Evolutionary conservation across 2,888 invertebrate species (phyloP).

Genomic region (Agriopis marginaria): DNA sequence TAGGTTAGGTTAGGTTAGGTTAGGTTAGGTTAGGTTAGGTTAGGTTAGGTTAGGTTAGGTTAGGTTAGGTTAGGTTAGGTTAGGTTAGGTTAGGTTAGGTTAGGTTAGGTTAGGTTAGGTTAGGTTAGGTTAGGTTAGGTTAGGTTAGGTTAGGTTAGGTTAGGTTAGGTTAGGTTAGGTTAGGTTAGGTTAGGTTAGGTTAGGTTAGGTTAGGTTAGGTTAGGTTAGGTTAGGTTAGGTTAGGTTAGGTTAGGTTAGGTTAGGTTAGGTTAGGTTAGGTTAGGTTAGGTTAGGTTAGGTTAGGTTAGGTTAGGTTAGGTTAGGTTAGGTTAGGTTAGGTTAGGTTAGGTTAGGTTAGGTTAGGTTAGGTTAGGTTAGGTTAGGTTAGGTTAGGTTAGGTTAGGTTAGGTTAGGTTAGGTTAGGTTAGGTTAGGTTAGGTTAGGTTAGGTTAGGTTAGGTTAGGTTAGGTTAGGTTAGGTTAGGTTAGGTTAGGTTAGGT

Average conservation of each 20-base stretch:
- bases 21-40: conserved; percentile 10
- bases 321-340: conserved; percentile 30
- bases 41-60: conserved; percentile 33
- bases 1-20: conserved; percentile 13
- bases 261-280: conserved; percentile 44
- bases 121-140: conserved; percentile 24
- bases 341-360: conserved; percentile 39
- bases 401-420: conserved; percentile 24
- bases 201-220: conserved; percentile 43
- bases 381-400: conserved; percentile 23
- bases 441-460: conserved; percentile 40
- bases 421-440: conserved; percentile 40
- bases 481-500: conserved; percentile 39
- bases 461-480: conserved; percentile 40
- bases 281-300: conserved; percentile 48
- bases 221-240: conserved; percentile 40
- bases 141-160: conserved; percentile 38
- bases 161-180: conserved; percentile 21
- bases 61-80: conserved; percentile 29
- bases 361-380: conserved; percentile 35
- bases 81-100: conserved; percentile 5
- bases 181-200: conserved; percentile 40
- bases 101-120: not conserved
- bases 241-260: conserved; percentile 31
- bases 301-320: conserved; percentile 44